phyloP scores from a whole-genome alignment of 30 jellyfish, hydroid and myxozoan species.

The Haliclystus octoradiatus region DNA sequence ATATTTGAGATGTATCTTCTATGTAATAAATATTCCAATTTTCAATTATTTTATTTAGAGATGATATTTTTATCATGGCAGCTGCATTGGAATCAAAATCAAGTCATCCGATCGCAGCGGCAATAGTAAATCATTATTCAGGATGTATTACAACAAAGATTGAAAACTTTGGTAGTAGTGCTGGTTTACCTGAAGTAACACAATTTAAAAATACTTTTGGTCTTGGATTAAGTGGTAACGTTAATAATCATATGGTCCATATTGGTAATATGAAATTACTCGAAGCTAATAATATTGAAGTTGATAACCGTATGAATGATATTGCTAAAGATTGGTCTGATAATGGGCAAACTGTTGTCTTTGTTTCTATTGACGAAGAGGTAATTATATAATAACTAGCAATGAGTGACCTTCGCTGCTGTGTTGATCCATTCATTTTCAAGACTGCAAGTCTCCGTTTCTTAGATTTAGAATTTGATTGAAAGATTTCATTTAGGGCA shows the following conservation, averaged over 20 bases:
- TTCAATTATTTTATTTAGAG: slow-evolving; percentile 29
- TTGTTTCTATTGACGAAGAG: slow-evolving; percentile 53
- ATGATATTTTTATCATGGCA: slow-evolving; percentile 32
- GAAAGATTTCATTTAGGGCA: too few relatives aligned
- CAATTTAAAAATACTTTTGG: slow-evolving; percentile 53
- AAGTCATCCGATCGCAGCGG: slow-evolving; percentile 91
- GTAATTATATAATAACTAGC: too few relatives aligned
- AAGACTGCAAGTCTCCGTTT: too few relatives aligned
- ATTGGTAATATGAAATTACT: slow-evolving; percentile 69
- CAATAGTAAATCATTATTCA: slow-evolving; percentile 68
- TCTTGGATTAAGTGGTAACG: slow-evolving; percentile 50
- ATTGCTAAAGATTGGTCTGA: slow-evolving; percentile 30
- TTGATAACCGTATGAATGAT: slow-evolving; percentile 13
- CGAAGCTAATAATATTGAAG: slow-evolving; percentile 12
- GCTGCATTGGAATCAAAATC: slow-evolving; percentile 86
- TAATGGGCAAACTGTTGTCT: slow-evolving; percentile 61
- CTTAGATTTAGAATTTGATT: too few relatives aligned
- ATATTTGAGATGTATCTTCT: too few relatives aligned
- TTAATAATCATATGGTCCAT: slow-evolving; percentile 27
- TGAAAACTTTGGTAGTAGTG: slow-evolving; percentile 42
- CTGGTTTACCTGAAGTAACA: slow-evolving; percentile 77
- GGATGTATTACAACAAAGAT: slow-evolving; percentile 88
- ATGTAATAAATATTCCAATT: too few relatives aligned
- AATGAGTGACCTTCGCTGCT: too few relatives aligned
- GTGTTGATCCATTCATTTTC: too few relatives aligned